Evolutionary conservation across 1,140 invertebrate species (phyloP), one percentile per base, ranked within the genome.

Genomic region (Planococcus citri): DNA sequence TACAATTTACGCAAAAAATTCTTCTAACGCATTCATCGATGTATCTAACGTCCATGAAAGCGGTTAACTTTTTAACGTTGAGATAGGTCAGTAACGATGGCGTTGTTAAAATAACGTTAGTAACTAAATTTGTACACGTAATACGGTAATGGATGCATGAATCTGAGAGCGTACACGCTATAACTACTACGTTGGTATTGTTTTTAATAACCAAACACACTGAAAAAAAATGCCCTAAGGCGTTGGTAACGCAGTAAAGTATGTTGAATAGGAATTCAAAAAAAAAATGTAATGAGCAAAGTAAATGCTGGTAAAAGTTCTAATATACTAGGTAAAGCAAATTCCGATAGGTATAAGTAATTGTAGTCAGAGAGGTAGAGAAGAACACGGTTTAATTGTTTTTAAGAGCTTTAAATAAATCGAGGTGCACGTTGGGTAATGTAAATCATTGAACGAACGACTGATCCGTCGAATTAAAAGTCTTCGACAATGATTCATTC

Each of bases 391-490:
- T 58, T 58, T 58, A 58, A 58, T 58, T 58, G 51, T 58, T 58
- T 58, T 17, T 17, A 58, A n/a, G 51, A 58, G 51, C 51, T 58
- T 58, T 58, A 58, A 58, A 58, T 58, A 58, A 58, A 58, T 17
- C 51, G 51, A 58, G 51, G 51, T 58, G 51, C 51, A 58, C 51
- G 51, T 8, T 58, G 51, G 51, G 51, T 58, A n/a, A 41, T 41
- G 9, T 10, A 41, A n/a, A n/a, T n/a, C n/a, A n/a, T n/a, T n/a
- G 29, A 33, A 33, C 29, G 29, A 33, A 12, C 29, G 29, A 12
- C 3, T 33, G 29, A 33, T 6, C 12, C 12, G 4, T 33, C 3
- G 29, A 33, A 33, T 33, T 33, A 6, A 12, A 33, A 33, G n/a
- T n/a, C n/a, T n/a, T n/a, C n/a, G n/a, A n/a, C n/a, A n/a, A n/a